Percentiles rank a stretch among this genome's conserved stretches.
Conservation (phyloP, 1,140 invertebrate genomes). For the Bombus waltoni region DNA sequence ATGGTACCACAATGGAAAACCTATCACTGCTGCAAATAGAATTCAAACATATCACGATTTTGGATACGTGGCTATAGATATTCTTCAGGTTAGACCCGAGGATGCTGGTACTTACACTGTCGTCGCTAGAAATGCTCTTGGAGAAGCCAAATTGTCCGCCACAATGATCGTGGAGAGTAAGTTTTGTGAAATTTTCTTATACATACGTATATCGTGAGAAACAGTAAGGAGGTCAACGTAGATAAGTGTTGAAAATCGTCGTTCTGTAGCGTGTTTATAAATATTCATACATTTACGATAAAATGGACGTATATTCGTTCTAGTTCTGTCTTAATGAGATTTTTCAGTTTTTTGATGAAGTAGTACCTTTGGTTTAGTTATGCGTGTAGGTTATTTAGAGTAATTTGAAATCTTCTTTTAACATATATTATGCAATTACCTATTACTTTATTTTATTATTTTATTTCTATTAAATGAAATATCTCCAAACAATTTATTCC, state of each 20-base stretch:
- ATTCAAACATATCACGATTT: conserved; percentile 97
- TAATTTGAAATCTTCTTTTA: no score
- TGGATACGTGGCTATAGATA: conserved; percentile 97
- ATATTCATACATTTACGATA: neutral
- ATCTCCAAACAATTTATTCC: no score
- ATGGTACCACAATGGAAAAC: conserved; percentile 95
- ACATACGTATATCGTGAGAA: neutral
- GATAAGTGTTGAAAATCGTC: neutral
- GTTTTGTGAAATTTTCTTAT: conserved; percentile 72
- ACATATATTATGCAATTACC: no score
- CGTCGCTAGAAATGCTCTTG: conserved; percentile 93
- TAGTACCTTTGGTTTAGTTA: no score
- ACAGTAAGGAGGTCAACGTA: conserved; percentile 40
- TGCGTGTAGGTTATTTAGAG: no score
- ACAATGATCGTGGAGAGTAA: conserved; percentile 94
- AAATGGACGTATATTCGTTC: no score
- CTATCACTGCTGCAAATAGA: conserved; percentile 91
- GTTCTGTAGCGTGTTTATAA: neutral
- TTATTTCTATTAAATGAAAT: no score
- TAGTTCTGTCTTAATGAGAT: no score
- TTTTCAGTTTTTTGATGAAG: no score
- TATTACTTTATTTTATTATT: no score
- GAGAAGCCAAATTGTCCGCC: conserved; percentile 91
- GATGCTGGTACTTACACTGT: conserved; percentile 95
- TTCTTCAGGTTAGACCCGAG: conserved; percentile 92